These are phyloP conservation scores for Campylomormyrus numenius DNA, from an alignment of 2,113 vertebrate species.

Conservation along the genomic window DNA sequence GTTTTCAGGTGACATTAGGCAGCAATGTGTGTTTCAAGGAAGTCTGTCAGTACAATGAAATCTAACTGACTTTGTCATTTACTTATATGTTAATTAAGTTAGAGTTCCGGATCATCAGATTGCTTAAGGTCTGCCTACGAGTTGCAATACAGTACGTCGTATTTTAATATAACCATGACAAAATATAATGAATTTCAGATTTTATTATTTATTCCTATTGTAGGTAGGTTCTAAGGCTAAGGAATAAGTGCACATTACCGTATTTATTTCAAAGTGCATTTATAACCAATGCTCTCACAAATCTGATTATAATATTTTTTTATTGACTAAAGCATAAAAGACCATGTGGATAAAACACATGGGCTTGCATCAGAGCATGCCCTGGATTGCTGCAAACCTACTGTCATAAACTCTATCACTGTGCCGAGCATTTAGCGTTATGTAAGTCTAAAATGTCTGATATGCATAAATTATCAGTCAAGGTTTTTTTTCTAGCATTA, in stretches of 20 bases:
- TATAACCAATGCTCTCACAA: neutral
- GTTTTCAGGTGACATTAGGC: neutral
- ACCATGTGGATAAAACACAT: neutral
- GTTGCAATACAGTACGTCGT: neutral
- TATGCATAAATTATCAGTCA: neutral
- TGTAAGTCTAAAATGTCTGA: conserved; percentile 7
- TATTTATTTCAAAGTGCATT: neutral
- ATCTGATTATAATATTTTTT: neutral
- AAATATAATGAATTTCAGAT: neutral
- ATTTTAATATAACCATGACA: neutral
- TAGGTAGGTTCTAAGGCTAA: neutral
- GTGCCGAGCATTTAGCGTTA: neutral
- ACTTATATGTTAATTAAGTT: neutral
- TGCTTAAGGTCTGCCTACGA: neutral
- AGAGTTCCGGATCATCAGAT: neutral
- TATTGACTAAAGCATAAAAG: neutral
- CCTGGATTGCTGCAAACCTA: neutral
- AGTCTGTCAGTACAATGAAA: neutral
- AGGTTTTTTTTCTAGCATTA: neutral
- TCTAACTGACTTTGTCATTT: neutral
- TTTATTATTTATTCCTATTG: neutral
- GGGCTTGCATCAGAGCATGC: neutral
- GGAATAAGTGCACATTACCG: neutral
- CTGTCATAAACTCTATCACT: neutral
- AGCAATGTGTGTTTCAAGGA: neutral